These are phyloP conservation scores for Trichogramma dendrolimi DNA, from an alignment of 2,888 invertebrate genomes.

Conservation along the genomic window DNA sequence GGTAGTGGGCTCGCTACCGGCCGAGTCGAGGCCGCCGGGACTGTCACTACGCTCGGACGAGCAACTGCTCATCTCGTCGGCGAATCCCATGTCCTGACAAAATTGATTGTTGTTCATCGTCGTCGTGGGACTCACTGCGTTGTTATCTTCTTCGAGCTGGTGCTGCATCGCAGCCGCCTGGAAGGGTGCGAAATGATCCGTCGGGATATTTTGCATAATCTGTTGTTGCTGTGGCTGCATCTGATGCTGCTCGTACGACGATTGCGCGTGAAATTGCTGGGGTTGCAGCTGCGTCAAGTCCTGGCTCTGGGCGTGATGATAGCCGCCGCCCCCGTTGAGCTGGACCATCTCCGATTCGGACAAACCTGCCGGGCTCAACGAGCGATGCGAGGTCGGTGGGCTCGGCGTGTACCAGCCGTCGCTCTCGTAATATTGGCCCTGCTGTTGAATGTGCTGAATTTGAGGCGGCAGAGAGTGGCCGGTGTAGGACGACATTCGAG, in stretches of 20 bases:
- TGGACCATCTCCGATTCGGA: constrained; percentile 41
- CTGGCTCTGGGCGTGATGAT: constrained; percentile 19
- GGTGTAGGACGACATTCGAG: constrained; percentile 8
- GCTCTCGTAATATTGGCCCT: constrained; percentile 39
- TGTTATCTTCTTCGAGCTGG: constrained; percentile 26
- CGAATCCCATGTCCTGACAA: constrained; percentile 8
- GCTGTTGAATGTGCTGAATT: not conserved
- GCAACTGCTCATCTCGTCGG: not conserved
- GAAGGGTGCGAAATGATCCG: not conserved
- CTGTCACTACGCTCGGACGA: constrained; percentile 4
- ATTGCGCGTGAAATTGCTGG: constrained; percentile 5
- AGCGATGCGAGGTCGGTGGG: constrained; percentile 46
- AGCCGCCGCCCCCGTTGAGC: constrained; percentile 30
- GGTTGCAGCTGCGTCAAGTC: constrained; percentile 11
- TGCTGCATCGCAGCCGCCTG: not conserved
- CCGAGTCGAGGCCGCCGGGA: constrained; percentile 1
- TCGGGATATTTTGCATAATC: not conserved
- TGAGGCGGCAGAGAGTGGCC: constrained; percentile 1
- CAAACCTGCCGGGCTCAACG: constrained; percentile 44
- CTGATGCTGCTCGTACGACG: not conserved
- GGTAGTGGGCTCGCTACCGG: constrained; percentile 10
- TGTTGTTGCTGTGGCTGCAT: constrained; percentile 9
- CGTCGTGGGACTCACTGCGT: constrained; percentile 14
- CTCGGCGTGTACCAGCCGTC: constrained; percentile 51
- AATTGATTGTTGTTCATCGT: not conserved